These are phyloP conservation scores for Empidonax traillii DNA, from an alignment of 2,113 vertebrate species.

Conservation along the genomic window DNA sequence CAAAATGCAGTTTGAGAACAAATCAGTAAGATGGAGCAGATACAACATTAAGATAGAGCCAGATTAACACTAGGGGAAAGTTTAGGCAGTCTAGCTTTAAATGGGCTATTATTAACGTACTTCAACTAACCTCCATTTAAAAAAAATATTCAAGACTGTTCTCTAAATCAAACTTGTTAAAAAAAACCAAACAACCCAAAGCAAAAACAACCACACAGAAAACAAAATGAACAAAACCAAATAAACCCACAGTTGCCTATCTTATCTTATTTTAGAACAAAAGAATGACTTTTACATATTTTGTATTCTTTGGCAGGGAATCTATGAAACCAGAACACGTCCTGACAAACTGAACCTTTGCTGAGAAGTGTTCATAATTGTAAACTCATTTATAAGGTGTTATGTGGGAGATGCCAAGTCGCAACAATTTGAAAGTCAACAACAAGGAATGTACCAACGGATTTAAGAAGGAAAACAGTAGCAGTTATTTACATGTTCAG, in stretches of 20 bases:
- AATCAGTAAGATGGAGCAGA: not conserved
- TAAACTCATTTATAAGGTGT: not conserved
- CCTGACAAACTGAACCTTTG: conserved; percentile 16
- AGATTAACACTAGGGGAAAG: not conserved
- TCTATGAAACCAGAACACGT: conserved; percentile 1
- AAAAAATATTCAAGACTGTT: not conserved
- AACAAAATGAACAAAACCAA: not conserved
- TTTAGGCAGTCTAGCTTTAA: not conserved
- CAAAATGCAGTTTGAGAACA: not conserved
- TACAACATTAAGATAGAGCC: not conserved
- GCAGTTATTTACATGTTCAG: conserved; percentile 49
- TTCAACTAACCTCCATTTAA: not conserved
- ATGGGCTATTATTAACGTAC: not conserved
- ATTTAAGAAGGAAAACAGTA: not conserved
- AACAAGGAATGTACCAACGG: conserved; percentile 41
- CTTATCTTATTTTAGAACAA: not conserved
- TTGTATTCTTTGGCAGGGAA: conserved; percentile 15
- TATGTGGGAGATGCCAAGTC: not conserved
- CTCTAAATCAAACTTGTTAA: not conserved
- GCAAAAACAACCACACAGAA: not conserved
- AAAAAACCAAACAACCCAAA: not conserved
- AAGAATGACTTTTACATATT: conserved; percentile 4
- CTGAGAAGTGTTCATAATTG: not conserved
- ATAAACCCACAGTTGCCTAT: not conserved
- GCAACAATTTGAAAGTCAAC: not conserved